Percentiles rank a stretch among this genome's conserved stretches.
Evolutionary conservation across 2,797 vertebrate genomes (phyloP).

Genomic region (Galaxias olidus): DNA sequence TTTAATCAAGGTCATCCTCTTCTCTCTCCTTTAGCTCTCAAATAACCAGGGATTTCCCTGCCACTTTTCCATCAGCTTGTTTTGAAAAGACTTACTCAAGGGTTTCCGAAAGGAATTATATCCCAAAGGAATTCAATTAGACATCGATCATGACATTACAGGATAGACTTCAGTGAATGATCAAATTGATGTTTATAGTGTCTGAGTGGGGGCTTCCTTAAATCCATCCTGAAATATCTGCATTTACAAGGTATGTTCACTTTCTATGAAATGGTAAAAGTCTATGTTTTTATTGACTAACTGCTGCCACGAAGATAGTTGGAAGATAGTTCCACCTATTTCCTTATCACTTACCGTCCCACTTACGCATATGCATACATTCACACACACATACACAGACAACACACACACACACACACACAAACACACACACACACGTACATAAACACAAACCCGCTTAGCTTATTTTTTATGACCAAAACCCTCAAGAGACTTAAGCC

Average conservation of each 20-base stretch:
- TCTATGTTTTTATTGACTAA: neutral
- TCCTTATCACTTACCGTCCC: no score
- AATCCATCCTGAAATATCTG: no score
- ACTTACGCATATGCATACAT: no score
- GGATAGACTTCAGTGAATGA: constrained; percentile 37
- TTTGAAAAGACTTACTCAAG: constrained; percentile 53
- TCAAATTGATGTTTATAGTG: constrained; percentile 1
- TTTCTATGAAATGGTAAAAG: no score
- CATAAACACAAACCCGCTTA: neutral
- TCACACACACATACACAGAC: constrained; percentile 10
- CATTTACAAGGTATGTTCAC: no score
- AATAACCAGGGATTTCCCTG: constrained; percentile 59
- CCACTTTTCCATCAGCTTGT: constrained; percentile 60
- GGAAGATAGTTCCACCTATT: no score
- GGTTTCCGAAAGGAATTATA: constrained; percentile 64
- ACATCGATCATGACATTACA: constrained; percentile 51
- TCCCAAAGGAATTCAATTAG: constrained; percentile 53
- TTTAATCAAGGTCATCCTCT: constrained; percentile 25
- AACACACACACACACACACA: constrained; percentile 40
- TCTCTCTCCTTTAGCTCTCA: constrained; percentile 34
- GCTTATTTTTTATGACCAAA: constrained; percentile 55
- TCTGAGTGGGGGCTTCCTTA: no score
- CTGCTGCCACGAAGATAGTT: neutral
- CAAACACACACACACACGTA: constrained; percentile 11
- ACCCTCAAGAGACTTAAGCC: constrained; percentile 68